Evolutionary conservation across 2,888 invertebrate genomes (phyloP), one percentile per base, ranked within the genome.

Genomic region (Pachycephus smyrnensis): DNA sequence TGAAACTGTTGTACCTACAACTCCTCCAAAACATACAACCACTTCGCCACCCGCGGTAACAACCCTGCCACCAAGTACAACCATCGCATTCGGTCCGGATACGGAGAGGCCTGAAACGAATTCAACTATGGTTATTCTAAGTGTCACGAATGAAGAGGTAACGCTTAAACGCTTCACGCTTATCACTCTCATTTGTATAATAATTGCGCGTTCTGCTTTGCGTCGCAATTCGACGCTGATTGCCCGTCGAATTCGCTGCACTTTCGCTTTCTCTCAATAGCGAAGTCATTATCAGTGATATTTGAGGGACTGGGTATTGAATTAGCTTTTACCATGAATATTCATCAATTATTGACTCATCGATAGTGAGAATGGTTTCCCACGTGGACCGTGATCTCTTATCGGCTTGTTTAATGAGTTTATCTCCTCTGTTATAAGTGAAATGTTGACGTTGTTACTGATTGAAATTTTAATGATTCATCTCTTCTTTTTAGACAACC

Each of bases 131-230:
- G 86, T 86, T 82, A 82, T 84, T 86, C 84, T 84, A 84, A 89
- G 88, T 87, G 80, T 85, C 82, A 90, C 90, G 77, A 85, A 85
- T 79, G 87, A 90, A 76, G 90, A 91, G 91, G 91, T 91, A 91
- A 91, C 88, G 90, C 91, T 90, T 90, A 83, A 76, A 82, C 73
- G 88, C 89, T 88, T 88, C 77, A 76, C 81, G 84, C 84, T 85
- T 84, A 78, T 76, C 68, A 73, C 37, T 78, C 68, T 78, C 68
- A 35, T 73, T 73, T 78, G 12, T n/a, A 77, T 31, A 33, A 33
- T 69, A 68, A 71, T 31, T 15, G 31, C 12, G 71, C 71, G 31
- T 33, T 33, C 31, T 33, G 71, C 71, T 71, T 71, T 33, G 4
- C 71, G 31, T 23, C 55, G 55, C 55, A 1, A 55, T 55, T 55